phyloP scores from a whole-genome alignment of 1,140 invertebrate genomes.

The Neodiprion pinetum region DNA sequence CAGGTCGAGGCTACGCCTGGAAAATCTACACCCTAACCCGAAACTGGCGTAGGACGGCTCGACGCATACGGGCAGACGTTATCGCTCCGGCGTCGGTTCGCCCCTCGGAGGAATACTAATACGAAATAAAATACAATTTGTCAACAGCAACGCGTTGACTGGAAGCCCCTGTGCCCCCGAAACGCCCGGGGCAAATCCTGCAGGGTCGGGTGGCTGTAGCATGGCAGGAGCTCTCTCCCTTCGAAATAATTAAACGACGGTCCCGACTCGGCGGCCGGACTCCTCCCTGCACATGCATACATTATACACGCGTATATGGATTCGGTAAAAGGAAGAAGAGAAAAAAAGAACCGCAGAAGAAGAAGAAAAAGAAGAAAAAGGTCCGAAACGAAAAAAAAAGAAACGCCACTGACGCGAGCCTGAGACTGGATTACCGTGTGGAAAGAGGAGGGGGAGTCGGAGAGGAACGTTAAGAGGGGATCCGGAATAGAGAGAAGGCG shows the following conservation, averaged over 20 bases:
- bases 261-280: slow-evolving; percentile 1
- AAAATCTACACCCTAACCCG: too few species aligned
- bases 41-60: too few species aligned
- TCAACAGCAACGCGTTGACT: slow-evolving; percentile 13
- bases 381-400: slow-evolving; percentile 11
- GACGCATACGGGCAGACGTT: too few species aligned
- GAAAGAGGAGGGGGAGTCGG: slow-evolving; percentile 13
- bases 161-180: slow-evolving; percentile 13
- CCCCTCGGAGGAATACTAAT: neutral
- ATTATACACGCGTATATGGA: neutral
- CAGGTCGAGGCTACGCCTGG: too few species aligned
- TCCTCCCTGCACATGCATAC: neutral
- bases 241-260: slow-evolving; percentile 3
- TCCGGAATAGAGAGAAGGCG: neutral
- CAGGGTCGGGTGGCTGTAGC: slow-evolving; percentile 21
- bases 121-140: slow-evolving; percentile 34
- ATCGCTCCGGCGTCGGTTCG: neutral
- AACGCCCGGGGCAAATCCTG: slow-evolving; percentile 8
- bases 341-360: slow-evolving; percentile 1
- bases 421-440: slow-evolving; percentile 39
- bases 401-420: slow-evolving; percentile 20
- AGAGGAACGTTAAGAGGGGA: slow-evolving; percentile 9
- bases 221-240: slow-evolving; percentile 12
- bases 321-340: slow-evolving; percentile 14
- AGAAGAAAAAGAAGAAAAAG: slow-evolving; percentile 2